Evolutionary conservation across 2,113 vertebrate species (phyloP), one percentile per base, ranked within the genome.

Genomic region (Nibea albiflora): DNA sequence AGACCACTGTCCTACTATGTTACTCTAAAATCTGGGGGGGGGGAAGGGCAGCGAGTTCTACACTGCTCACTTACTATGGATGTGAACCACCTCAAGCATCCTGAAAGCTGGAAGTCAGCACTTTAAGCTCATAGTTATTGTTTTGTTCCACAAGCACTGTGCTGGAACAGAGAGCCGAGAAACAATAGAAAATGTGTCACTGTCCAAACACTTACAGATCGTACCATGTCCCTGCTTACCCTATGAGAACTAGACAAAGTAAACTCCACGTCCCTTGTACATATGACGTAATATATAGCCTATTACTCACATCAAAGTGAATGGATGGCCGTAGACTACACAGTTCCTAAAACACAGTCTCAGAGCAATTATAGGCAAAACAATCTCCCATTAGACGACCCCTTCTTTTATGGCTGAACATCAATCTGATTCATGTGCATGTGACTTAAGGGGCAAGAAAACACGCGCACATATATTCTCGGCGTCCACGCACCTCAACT

Each of bases 331-430:
- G 47, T 69, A 71, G 74, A 84, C 65, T 22, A 67, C 67, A 76
- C 68, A 81, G 49, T 85, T 85, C 64, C 72, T 76, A 65, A 90
- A 90, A 70, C 26, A 35, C 20, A 83, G 81, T 86, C 83, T 90
- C 88, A 52, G 57, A 83, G 83, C 85, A 92, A 91, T 93, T 92
- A 90, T 11, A 84, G 69, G 39, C 74, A 85, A 83, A 87, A 90
- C 84, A 85, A 87, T 88, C 81, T 83, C 61, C 76, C 62, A 76
- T 88, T 75, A 87, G 73, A 86, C 70, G 75, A 83, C 26, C 60
- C 69, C 58, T 79, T 81, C 56, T 83, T 93, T 88, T 89, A 90
- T 73, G 50, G 81, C 70, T 52, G 42, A 73, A 63, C 84, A 87
- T 91, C 85, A 91, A 88, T 81, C 81, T 80, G 60, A 83, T 81